Percentiles rank a stretch among this genome's conserved stretches.
These are phyloP conservation scores for Gambusia affinis DNA, from an alignment of 2,113 vertebrate genomes.

Conservation along the genomic window DNA sequence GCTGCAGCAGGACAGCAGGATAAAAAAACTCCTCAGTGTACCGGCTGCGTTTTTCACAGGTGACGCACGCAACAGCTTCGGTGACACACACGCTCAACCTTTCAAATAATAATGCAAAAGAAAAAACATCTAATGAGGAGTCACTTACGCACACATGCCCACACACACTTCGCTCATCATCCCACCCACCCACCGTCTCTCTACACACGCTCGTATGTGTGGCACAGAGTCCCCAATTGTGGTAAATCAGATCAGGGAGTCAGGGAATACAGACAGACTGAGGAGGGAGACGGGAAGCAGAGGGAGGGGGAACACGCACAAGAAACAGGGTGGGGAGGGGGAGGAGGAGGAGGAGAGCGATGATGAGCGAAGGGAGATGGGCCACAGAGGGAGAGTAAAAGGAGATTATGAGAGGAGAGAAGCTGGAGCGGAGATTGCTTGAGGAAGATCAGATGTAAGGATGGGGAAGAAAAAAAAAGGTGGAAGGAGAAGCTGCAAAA, in stretches of 20 bases:
- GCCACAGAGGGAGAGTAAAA: conserved; percentile 36
- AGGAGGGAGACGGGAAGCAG: background rate
- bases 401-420: conserved; percentile 37
- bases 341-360: conserved; percentile 17
- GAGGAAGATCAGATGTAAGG: conserved; percentile 33
- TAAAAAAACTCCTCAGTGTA: background rate
- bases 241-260: conserved; percentile 72
- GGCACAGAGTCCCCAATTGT: conserved; percentile 42
- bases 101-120: conserved; percentile 16
- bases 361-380: conserved; percentile 41
- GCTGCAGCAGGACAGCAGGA: conserved; percentile 16
- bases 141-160: conserved; percentile 63
- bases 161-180: conserved; percentile 56
- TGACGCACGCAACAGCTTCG: conserved; percentile 59
- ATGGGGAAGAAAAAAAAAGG: conserved; percentile 15
- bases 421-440: conserved; percentile 19
- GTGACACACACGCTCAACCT: conserved; percentile 70
- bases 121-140: conserved; percentile 57
- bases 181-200: conserved; percentile 51
- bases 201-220: conserved; percentile 28
- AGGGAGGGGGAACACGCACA: conserved; percentile 4
- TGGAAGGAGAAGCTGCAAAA: conserved; percentile 19
- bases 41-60: conserved; percentile 7
- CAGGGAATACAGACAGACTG: conserved; percentile 37
- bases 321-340: background rate